Evolutionary conservation across 2,797 vertebrate species (phyloP).

Genomic region (Nothura maculosa): DNA sequence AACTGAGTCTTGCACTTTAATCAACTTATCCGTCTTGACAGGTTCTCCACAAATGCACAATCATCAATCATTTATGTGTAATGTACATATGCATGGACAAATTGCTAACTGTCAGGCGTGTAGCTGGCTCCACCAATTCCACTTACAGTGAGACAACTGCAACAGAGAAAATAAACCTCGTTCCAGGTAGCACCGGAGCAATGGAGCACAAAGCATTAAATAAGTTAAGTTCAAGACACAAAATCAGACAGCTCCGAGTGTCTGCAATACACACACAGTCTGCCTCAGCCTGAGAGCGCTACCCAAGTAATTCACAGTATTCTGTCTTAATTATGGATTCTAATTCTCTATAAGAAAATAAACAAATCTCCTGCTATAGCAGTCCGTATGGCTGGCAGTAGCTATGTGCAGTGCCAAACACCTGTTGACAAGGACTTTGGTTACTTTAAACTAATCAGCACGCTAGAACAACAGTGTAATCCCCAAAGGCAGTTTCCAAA

Average conservation of each 20-base stretch:
- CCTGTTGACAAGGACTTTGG: rapidly evolving
- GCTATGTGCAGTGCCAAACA: neutral
- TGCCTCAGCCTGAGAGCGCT: neutral
- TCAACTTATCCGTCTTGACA: neutral
- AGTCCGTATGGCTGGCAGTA: neutral
- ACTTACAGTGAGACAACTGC: neutral
- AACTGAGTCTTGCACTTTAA: neutral
- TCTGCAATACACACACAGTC: neutral
- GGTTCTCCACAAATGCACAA: neutral
- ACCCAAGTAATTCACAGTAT: rapidly evolving
- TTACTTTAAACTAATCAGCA: neutral
- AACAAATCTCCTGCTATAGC: neutral
- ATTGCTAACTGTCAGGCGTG: neutral
- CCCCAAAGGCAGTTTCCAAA: neutral
- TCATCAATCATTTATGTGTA: neutral
- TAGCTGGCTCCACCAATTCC: neutral
- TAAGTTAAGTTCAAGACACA: neutral
- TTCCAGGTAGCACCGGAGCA: neutral
- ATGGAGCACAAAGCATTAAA: too few relatives aligned
- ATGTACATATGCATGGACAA: neutral
- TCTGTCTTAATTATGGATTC: neutral
- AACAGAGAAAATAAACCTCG: neutral
- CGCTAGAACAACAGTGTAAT: neutral
- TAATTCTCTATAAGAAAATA: neutral
- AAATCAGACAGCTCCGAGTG: neutral